phyloP scores from a whole-genome alignment of 2,888 invertebrate species.

The Acanthosoma haemorrhoidale region DNA sequence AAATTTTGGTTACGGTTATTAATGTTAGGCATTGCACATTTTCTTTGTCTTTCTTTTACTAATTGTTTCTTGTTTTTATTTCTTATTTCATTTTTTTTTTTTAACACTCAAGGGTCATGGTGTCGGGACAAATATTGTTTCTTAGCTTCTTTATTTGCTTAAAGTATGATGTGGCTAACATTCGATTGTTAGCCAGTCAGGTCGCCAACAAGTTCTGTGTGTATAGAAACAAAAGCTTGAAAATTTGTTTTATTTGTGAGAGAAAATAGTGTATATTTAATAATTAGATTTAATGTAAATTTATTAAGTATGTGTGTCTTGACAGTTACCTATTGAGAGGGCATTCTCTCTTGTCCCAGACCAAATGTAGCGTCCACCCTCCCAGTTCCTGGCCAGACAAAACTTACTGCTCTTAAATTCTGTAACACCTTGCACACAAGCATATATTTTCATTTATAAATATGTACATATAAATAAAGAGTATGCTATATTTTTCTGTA shows the following conservation, averaged over 20 bases:
- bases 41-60: constrained; percentile 34
- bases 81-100: constrained; percentile 17
- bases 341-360: constrained; percentile 28
- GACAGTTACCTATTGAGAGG: constrained; percentile 32
- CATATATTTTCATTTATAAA: constrained; percentile 38
- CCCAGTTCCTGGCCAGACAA: constrained; percentile 29
- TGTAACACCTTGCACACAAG: constrained; percentile 32
- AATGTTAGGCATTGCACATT: constrained; percentile 32
- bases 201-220: constrained; percentile 22
- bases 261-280: constrained; percentile 27
- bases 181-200: constrained; percentile 13
- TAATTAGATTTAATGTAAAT: constrained; percentile 22
- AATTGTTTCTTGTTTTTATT: constrained; percentile 32
- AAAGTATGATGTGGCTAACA: constrained; percentile 11
- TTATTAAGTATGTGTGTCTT: constrained; percentile 23
- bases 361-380: constrained; percentile 33
- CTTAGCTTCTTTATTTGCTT: constrained; percentile 41
- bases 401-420: constrained; percentile 22
- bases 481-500: constrained; percentile 40
- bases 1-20: constrained; percentile 36
- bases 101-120: constrained; percentile 39
- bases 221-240: constrained; percentile 28
- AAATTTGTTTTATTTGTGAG: constrained; percentile 30
- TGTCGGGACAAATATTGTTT: constrained; percentile 38
- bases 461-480: constrained; percentile 39